Percentiles rank a stretch among this genome's conserved stretches.
Evolutionary conservation across 2,888 invertebrate species (phyloP).

Genomic region (Synanthedon tipuliformis): DNA sequence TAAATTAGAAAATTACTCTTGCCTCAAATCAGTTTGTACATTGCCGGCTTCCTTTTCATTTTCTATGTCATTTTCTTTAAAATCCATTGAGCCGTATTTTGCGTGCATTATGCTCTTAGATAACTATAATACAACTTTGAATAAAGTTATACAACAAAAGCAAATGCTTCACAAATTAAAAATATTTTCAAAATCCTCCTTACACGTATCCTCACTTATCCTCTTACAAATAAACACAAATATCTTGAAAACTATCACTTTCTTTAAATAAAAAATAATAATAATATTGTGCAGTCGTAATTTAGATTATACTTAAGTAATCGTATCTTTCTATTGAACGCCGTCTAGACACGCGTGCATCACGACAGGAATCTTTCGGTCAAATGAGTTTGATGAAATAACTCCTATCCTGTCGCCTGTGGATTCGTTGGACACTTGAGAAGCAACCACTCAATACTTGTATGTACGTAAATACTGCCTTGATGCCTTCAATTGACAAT

Average conservation of each 20-base stretch:
- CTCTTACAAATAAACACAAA: too few relatives aligned
- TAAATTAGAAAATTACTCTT: constrained; percentile 7
- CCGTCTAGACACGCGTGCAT: constrained; percentile 31
- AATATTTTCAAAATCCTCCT: too few relatives aligned
- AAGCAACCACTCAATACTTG: not conserved
- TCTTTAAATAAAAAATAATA: too few relatives aligned
- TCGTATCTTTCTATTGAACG: too few relatives aligned
- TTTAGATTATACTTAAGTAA: too few relatives aligned
- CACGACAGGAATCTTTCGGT: constrained; percentile 35
- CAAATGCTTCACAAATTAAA: too few relatives aligned
- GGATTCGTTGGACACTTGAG: not conserved
- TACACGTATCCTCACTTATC: too few relatives aligned
- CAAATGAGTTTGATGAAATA: constrained; percentile 10
- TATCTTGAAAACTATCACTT: too few relatives aligned
- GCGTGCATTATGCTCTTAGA: constrained; percentile 27
- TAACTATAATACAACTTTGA: too few relatives aligned
- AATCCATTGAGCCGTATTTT: constrained; percentile 52
- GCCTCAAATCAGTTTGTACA: constrained; percentile 40
- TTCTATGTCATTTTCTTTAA: constrained; percentile 27
- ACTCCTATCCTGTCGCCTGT: not conserved
- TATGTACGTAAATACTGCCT: not conserved
- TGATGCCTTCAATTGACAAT: not conserved
- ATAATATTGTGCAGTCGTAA: too few relatives aligned
- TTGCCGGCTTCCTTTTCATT: constrained; percentile 25
- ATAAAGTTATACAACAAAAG: too few relatives aligned